phyloP scores from a whole-genome alignment of 2,888 invertebrate species.

The Leucoptera coffeella region DNA sequence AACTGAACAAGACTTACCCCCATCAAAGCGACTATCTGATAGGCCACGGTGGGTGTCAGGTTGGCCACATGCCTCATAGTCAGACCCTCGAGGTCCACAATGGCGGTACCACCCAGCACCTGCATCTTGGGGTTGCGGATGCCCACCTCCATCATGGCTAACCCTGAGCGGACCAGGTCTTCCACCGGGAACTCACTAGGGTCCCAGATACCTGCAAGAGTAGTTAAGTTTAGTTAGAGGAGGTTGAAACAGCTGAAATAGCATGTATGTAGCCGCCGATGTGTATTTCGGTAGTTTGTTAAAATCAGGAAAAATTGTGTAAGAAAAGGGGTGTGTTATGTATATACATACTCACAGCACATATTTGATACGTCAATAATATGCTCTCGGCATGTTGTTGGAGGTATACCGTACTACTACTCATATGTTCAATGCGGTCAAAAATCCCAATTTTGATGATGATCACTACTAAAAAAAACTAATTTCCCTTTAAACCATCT shows the following conservation, averaged over 20 bases:
- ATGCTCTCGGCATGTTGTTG: no score
- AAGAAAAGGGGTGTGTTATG: background rate
- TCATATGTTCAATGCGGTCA: no score
- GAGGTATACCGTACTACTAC: no score
- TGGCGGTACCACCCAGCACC: slow-evolving; percentile 21
- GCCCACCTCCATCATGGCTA: slow-evolving; percentile 24
- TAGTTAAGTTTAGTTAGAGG: background rate
- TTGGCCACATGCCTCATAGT: slow-evolving; percentile 22
- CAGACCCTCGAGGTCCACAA: slow-evolving; percentile 28
- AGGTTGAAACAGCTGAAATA: background rate
- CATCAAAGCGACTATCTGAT: slow-evolving; percentile 29
- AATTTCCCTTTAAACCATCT: no score
- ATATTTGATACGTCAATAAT: background rate
- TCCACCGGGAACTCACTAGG: slow-evolving; percentile 26
- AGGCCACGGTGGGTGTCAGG: slow-evolving; percentile 30
- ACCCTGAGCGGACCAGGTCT: slow-evolving; percentile 22
- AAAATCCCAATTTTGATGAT: no score
- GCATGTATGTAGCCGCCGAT: background rate
- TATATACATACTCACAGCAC: background rate
- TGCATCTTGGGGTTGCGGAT: slow-evolving; percentile 29
- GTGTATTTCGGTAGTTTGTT: background rate
- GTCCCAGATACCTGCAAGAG: slow-evolving; percentile 26
- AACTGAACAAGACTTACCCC: slow-evolving; percentile 33
- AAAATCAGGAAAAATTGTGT: background rate
- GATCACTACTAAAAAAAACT: no score